Evolutionary conservation across 30 jellyfish, hydroid and myxozoan species (phyloP), one percentile per base, ranked within the genome.

Genomic region (Pseudorhiza aurosa): DNA sequence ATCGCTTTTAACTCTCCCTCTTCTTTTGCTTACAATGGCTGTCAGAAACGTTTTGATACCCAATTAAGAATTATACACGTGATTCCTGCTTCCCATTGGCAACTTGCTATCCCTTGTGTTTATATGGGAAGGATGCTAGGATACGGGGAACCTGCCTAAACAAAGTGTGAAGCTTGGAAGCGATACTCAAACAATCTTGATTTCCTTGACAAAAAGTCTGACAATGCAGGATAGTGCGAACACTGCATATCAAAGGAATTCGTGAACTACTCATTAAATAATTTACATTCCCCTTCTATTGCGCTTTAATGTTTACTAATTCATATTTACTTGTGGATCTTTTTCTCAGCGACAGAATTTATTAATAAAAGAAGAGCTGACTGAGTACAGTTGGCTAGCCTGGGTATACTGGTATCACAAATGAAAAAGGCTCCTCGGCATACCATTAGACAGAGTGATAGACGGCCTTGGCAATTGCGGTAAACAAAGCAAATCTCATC

Each of bases 241-340:
- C 21, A 8, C 21, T 47, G 21, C 62, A 47, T 47, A 47, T 47
- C 62, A 47, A 47, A n/a, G 62, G 18, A 9, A 47, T 47, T n/a
- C 12, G 62, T 47, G 62, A 47, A 47, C 62, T 8, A 26, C 62
- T 47, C 62, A 47, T 47, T n/a, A 47, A 47, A 47, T 47, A 47
- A 47, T 47, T 47, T 47, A n/a, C 62, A n/a, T n/a, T 47, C 25
- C 18, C 2, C 21, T 8, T 47, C 62, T 4, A 47, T 47, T n/a
- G 26, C 62, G n/a, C n/a, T n/a, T n/a, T n/a, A 47, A 9, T 47
- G 25, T 47, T 47, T 47, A 26, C 21, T 8, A 26, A 47, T 9
- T 8, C 25, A 47, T 6, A 15, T 47, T 47, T 47, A 6, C 62
- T 3, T 6, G 2, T 15, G 62, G 18, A 3, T 6, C 62, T 47